Conservation (phyloP, 2,797 vertebrate species). For the Crenichthys baileyi region DNA sequence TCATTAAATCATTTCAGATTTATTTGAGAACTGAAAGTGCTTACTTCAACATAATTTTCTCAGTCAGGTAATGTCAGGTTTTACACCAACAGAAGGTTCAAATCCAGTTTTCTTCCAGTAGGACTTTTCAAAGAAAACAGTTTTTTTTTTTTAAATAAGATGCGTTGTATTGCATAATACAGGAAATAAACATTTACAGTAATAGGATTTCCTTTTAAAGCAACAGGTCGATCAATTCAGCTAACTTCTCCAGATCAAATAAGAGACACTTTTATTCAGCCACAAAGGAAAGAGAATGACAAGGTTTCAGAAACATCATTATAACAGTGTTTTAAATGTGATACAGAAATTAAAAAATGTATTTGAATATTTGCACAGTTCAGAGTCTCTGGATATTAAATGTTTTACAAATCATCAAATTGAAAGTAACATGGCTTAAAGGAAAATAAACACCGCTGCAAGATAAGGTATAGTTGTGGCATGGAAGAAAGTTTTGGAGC, state of each 20-base stretch:
- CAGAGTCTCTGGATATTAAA: constrained; percentile 24
- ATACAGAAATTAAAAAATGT: constrained; percentile 52
- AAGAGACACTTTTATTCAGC: constrained; percentile 36
- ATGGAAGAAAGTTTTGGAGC: constrained; percentile 33
- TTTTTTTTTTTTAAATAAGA: constrained; percentile 34
- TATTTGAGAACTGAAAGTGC: constrained; percentile 73
- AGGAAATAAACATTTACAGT: constrained; percentile 62
- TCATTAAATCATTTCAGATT: constrained; percentile 49
- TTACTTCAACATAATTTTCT: constrained; percentile 62
- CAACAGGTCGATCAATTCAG: constrained; percentile 37
- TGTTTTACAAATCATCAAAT: constrained; percentile 5
- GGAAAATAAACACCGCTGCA: constrained; percentile 1
- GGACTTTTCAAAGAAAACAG: constrained; percentile 46
- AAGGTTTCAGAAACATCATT: constrained; percentile 44
- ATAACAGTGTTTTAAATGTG: constrained; percentile 31
- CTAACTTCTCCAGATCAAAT: constrained; percentile 49
- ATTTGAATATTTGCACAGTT: constrained; percentile 52
- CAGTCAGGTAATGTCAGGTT: constrained; percentile 53
- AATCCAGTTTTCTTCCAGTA: constrained; percentile 41
- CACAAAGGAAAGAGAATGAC: constrained; percentile 34
- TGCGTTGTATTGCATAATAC: constrained; percentile 62
- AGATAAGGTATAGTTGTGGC: constrained; percentile 13
- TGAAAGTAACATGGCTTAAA: neutral
- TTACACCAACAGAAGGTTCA: constrained; percentile 43
- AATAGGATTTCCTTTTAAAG: constrained; percentile 45